phyloP scores from a whole-genome alignment of 2,113 vertebrate genomes.

The Casuarius casuarius region DNA sequence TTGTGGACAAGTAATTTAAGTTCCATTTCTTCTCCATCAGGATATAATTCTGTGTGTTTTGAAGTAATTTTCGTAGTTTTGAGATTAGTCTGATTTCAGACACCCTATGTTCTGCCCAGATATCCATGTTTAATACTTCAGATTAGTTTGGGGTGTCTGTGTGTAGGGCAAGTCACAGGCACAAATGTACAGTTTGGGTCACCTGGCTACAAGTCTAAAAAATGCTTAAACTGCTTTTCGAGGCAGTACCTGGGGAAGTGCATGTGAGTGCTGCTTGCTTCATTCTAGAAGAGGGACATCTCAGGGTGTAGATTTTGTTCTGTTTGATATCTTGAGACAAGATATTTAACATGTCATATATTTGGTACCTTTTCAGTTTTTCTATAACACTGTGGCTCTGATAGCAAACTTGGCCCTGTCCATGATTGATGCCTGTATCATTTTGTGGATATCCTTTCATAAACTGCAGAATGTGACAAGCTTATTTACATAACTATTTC shows the following conservation, averaged over 20 bases:
- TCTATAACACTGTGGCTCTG: conserved; percentile 87
- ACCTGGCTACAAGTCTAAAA: background rate
- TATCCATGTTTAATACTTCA: background rate
- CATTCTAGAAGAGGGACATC: background rate
- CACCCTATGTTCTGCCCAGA: background rate
- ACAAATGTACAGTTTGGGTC: background rate
- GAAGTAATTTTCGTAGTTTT: background rate
- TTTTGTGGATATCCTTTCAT: conserved; percentile 98
- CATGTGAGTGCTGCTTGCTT: background rate
- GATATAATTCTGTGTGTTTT: background rate
- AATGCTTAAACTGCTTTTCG: background rate
- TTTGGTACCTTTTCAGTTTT: conserved; percentile 82
- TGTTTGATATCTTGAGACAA: background rate
- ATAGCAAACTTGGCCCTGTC: conserved; percentile 91
- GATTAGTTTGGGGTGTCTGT: background rate
- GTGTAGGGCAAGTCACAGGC: background rate
- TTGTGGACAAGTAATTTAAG: background rate
- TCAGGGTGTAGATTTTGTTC: background rate
- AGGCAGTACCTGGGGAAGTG: background rate
- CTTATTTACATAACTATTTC: background rate
- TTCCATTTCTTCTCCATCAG: conserved; percentile 12
- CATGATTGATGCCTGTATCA: conserved; percentile 93
- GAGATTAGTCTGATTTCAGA: background rate
- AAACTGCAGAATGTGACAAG: background rate
- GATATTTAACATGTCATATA: conserved; percentile 37